Evolutionary conservation across 2,888 invertebrate species (phyloP).

Genomic region (Elysia crispata): DNA sequence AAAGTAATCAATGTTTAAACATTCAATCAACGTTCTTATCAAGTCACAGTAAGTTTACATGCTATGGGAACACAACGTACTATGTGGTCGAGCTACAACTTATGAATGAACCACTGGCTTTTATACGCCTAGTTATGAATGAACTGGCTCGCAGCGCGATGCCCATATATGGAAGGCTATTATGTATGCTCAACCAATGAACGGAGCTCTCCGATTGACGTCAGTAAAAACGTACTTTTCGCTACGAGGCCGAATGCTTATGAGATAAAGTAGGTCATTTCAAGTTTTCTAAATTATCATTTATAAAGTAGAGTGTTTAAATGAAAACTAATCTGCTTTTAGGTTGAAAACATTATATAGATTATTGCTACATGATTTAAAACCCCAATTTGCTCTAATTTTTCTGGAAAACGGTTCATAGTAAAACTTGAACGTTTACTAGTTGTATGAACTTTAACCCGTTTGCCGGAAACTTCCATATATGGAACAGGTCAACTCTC

Average conservation of each 20-base stretch:
- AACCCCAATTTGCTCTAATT: neutral
- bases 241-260: conserved; percentile 53
- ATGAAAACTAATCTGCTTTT: neutral
- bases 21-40: conserved; percentile 11
- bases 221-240: conserved; percentile 55
- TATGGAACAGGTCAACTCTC: conserved; percentile 62
- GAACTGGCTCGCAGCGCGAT: conserved; percentile 61
- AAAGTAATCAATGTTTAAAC: conserved; percentile 7
- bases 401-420: conserved; percentile 18
- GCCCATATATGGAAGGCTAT: conserved; percentile 70
- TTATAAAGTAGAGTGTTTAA: neutral
- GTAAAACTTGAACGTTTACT: conserved; percentile 13
- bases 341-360: neutral
- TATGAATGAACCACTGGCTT: conserved; percentile 66
- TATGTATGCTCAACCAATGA: conserved; percentile 60
- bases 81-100: conserved; percentile 52
- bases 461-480: conserved; percentile 62
- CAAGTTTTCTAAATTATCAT: conserved; percentile 20
- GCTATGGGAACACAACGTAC: conserved; percentile 25
- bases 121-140: conserved; percentile 69
- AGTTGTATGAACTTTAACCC: conserved; percentile 45
- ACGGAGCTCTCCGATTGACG: conserved; percentile 53
- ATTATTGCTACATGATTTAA: no score
- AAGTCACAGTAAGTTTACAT: conserved; percentile 6
- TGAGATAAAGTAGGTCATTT: conserved; percentile 54